These are phyloP conservation scores for Ambastaia sidthimunki DNA, from an alignment of 2,797 vertebrate species.

Conservation along the genomic window DNA sequence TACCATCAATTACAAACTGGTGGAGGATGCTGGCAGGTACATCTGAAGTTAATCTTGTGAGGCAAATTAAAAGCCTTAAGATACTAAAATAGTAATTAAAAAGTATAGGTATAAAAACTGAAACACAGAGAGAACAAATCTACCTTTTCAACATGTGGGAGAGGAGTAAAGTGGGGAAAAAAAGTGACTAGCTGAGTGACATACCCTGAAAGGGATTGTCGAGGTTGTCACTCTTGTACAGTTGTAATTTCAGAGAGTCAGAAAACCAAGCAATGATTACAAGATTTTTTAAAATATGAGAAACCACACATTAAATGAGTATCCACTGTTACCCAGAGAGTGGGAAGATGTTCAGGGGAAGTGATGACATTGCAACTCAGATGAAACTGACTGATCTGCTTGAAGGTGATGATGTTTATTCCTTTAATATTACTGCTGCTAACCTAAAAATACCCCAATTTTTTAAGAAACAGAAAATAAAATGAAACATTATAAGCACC, in stretches of 20 bases:
- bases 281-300: not conserved
- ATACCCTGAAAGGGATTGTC: slow-evolving; percentile 94
- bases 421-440: slow-evolving; percentile 90
- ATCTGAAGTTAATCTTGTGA: not conserved
- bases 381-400: slow-evolving; percentile 98
- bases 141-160: too few species aligned
- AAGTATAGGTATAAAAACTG: too few species aligned
- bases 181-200: too few species aligned
- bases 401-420: slow-evolving; percentile 94
- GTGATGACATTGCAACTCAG: slow-evolving; percentile 95
- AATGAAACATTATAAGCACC: too few species aligned
- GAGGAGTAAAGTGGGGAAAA: too few species aligned
- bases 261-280: not conserved
- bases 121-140: too few species aligned
- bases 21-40: too few species aligned
- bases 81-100: too few species aligned
- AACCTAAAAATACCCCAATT: slow-evolving; percentile 75
- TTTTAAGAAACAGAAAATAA: not conserved
- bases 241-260: slow-evolving; percentile 83
- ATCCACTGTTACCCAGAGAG: slow-evolving; percentile 75
- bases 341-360: slow-evolving; percentile 89
- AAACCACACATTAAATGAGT: not conserved
- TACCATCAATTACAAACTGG: not conserved
- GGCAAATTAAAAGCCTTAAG: too few species aligned
- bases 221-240: slow-evolving; percentile 91